Evolutionary conservation across 2,888 invertebrate species (phyloP).

Genomic region (Aleiodes leptofemur): DNA sequence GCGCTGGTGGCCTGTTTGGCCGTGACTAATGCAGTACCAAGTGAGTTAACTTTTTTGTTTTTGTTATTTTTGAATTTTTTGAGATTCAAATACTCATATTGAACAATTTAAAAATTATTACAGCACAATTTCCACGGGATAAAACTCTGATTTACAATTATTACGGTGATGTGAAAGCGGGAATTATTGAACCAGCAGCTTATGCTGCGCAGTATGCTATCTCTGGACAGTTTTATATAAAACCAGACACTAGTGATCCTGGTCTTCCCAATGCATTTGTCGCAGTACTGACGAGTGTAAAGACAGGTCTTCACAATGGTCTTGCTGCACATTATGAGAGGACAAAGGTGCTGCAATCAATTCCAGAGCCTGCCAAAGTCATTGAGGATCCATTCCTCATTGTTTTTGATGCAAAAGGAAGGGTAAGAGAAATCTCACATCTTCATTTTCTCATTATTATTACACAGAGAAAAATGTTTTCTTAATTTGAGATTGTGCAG

Average conservation of each 20-base stretch:
- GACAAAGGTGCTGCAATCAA: constrained; percentile 47
- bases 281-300: constrained; percentile 66
- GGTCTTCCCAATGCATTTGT: constrained; percentile 62
- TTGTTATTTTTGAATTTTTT: constrained; percentile 3
- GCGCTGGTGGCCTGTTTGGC: constrained; percentile 58
- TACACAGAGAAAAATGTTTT: too few species aligned
- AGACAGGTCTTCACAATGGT: constrained; percentile 70
- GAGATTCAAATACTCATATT: not conserved
- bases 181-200: constrained; percentile 66
- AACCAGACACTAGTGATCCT: constrained; percentile 59
- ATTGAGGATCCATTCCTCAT: constrained; percentile 64
- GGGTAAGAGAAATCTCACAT: constrained; percentile 50
- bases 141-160: constrained; percentile 75
- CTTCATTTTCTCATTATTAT: constrained; percentile 3
- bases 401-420: constrained; percentile 59
- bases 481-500: too few species aligned
- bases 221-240: constrained; percentile 69
- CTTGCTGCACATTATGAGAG: constrained; percentile 48
- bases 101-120: constrained; percentile 15
- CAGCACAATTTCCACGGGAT: constrained; percentile 74
- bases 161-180: constrained; percentile 71
- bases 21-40: constrained; percentile 56
- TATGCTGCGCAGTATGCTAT: constrained; percentile 70
- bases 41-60: constrained; percentile 54
- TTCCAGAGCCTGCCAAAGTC: constrained; percentile 55